Base-by-base conservation (phyloP, 2,113 vertebrate species). In the Chrysemys picta region DNA sequence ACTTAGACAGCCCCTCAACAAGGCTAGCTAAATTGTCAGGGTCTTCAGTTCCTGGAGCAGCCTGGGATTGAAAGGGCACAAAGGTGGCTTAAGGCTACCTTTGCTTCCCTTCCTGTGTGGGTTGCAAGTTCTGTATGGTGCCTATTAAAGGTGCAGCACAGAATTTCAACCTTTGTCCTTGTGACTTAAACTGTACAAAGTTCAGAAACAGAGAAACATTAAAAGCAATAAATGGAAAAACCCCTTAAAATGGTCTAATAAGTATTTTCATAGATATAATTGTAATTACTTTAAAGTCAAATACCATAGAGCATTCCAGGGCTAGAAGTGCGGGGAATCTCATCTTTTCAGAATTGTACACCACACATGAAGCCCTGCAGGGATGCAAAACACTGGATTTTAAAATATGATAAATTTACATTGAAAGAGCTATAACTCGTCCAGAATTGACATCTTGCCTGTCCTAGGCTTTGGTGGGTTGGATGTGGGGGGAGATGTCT, bases 381-480 rank as follows among this genome's bases (percentile, higher is more conserved):
- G 38, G 0, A 1, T 29, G 86, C 10, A 90, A 56, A 89, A 35
- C n/a, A 12, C 3, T 80, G 19, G 12, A 47, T 89, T 94, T 56
- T 80, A 45, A 82, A 52, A 56, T 1, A 3, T 53, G 19, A 42
- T 47, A 57, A 10, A 57, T 0, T 35, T 57, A 8, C 27, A 25
- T 3, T 3, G 5, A 75, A 25, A 85, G 53, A 42, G 29, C 0
- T 1, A 2, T n/a, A n/a, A 5, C 38, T 82, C 4, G 3, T 84
- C 54, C 10, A 87, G 65, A 87, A 80, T 1, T 59, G 2, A 91
- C 84, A 72, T 90, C 12, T 85, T 69, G 62, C 35, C 27, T 10
- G 8, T 85, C 11, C 47, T 1, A 0, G 10, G 42, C 31, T 8
- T 10, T 4, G 53, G 35, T 69, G 29, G n/a, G 62, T 19, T 69